Evolutionary conservation across 2,113 vertebrate genomes (phyloP).

Genomic region (Puntigrus tetrazona): DNA sequence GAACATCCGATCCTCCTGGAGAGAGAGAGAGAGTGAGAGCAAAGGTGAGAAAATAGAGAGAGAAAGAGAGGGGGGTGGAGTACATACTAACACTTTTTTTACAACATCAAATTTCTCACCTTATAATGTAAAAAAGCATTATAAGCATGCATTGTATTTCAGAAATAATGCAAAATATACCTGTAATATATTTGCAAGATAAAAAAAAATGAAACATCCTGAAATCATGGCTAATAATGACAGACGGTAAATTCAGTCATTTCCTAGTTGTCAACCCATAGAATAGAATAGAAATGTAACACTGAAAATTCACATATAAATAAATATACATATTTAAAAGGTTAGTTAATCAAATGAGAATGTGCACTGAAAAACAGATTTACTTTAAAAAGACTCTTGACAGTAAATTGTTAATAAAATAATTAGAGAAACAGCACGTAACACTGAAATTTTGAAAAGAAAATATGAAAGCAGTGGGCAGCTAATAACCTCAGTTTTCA

Average conservation of each 20-base stretch:
- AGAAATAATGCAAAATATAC: no score
- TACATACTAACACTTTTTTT: slow-evolving; percentile 9
- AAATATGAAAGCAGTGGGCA: neutral
- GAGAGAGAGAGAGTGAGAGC: slow-evolving; percentile 38
- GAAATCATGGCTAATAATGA: no score
- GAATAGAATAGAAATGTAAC: neutral
- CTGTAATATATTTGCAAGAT: no score
- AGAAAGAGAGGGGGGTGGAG: slow-evolving; percentile 9
- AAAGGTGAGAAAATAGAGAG: slow-evolving; percentile 16
- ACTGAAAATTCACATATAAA: no score
- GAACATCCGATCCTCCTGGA: slow-evolving; percentile 67
- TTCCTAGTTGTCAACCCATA: neutral
- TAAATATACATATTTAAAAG: no score
- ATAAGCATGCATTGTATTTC: no score
- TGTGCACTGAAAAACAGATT: neutral
- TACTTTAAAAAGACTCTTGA: neutral
- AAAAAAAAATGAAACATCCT: no score
- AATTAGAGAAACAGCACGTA: neutral
- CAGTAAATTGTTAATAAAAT: neutral
- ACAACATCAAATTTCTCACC: neutral
- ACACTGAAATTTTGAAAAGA: neutral
- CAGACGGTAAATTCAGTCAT: neutral
- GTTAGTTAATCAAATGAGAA: no score
- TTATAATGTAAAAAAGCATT: neutral
- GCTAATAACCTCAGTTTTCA: no score